Conservation (phyloP, 1,140 invertebrate species). For the Nymphalis io region DNA sequence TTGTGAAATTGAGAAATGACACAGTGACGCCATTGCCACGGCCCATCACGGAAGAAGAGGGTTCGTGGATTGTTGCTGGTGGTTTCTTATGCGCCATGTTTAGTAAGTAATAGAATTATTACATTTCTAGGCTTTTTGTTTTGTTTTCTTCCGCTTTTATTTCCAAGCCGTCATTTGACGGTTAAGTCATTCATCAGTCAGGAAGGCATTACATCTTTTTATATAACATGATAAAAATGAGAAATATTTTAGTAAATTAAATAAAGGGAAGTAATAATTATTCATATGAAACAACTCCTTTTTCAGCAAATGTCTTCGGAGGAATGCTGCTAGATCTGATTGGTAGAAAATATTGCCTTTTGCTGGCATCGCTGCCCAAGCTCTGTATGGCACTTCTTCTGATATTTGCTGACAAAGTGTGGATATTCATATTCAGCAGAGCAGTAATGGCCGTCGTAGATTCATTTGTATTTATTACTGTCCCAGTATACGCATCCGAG, state of each 20-base stretch:
- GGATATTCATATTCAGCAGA: conserved; percentile 48
- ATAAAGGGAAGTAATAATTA: too few species aligned
- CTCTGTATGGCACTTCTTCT: conserved; percentile 37
- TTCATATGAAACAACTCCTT: not conserved
- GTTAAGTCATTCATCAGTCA: too few species aligned
- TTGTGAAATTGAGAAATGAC: conserved; percentile 57
- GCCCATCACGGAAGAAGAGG: conserved; percentile 60
- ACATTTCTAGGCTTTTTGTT: too few species aligned
- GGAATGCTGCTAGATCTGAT: conserved; percentile 50
- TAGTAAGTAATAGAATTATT: conserved; percentile 45
- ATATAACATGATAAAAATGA: too few species aligned
- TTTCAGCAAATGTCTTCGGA: conserved; percentile 46
- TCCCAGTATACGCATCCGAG: conserved; percentile 59
- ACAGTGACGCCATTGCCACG: conserved; percentile 43
- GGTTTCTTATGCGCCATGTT: conserved; percentile 44
- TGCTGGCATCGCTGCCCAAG: conserved; percentile 47
- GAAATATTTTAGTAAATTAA: too few species aligned
- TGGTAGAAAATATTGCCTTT: conserved; percentile 52
- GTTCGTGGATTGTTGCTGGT: conserved; percentile 64
- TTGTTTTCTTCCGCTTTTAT: not conserved
- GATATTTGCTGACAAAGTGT: conserved; percentile 38
- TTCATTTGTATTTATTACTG: conserved; percentile 33
- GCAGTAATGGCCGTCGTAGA: conserved; percentile 34
- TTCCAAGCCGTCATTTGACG: too few species aligned
- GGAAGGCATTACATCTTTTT: too few species aligned